Conservation (phyloP, 2,888 invertebrate species). For the Eupithecia centaureata region DNA sequence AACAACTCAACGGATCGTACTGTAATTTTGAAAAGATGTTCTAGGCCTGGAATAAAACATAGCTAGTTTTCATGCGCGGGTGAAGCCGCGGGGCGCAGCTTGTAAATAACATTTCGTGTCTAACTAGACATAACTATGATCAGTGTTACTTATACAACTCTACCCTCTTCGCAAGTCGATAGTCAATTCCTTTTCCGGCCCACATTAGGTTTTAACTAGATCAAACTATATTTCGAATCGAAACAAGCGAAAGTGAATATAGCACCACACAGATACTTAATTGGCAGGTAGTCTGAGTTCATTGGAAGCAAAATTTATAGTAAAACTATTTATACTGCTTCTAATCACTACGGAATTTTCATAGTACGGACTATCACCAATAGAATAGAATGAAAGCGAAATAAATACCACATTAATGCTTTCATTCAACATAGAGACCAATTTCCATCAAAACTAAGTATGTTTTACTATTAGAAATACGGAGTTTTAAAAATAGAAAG, state of each 20-base stretch:
- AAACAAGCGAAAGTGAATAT: not conserved
- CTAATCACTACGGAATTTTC: not conserved
- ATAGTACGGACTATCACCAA: not conserved
- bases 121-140: conserved; percentile 26
- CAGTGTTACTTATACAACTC: conserved; percentile 34
- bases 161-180: conserved; percentile 8
- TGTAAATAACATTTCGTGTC: conserved; percentile 11
- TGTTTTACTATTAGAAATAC: no score
- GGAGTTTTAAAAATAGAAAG: not conserved
- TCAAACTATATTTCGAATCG: not conserved
- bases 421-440: not conserved
- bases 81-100: no score
- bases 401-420: not conserved
- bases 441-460: conserved; percentile 15
- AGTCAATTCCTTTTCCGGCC: not conserved
- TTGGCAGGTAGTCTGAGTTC: no score
- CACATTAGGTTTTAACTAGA: not conserved
- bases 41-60: no score
- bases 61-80: no score
- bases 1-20: no score
- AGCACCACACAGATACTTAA: not conserved
- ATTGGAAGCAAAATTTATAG: conserved; percentile 6
- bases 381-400: not conserved
- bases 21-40: no score
- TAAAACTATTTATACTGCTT: conserved; percentile 1